phyloP scores from a whole-genome alignment of 2,888 invertebrate genomes.

The Apamea anceps region DNA sequence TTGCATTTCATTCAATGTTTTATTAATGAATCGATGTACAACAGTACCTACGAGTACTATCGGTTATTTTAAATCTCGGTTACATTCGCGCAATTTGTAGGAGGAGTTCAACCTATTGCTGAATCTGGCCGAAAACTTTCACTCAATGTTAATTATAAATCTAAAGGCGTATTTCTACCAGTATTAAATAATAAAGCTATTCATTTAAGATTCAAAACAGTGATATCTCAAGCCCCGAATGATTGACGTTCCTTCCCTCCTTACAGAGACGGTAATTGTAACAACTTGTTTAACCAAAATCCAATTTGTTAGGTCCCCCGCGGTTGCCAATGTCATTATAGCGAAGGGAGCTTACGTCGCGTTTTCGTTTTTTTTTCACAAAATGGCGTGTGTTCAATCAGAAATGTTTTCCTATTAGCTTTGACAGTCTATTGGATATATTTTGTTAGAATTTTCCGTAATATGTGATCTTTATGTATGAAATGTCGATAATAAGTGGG shows the following conservation, averaged over 20 bases:
- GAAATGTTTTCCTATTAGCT: slow-evolving; percentile 71
- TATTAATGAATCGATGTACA: slow-evolving; percentile 6
- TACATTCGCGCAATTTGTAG: slow-evolving; percentile 4
- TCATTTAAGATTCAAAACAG: slow-evolving; percentile 20
- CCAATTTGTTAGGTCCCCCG: slow-evolving; percentile 79
- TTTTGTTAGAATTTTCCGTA: slow-evolving; percentile 24
- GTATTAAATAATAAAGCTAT: slow-evolving; percentile 1
- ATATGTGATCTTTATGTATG: slow-evolving; percentile 46
- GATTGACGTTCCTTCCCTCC: slow-evolving; percentile 38
- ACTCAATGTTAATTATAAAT: not conserved
- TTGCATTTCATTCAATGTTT: not conserved
- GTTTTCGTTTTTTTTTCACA: slow-evolving; percentile 53
- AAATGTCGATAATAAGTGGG: slow-evolving; percentile 16
- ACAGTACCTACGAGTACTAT: not conserved
- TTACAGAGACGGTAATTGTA: slow-evolving; percentile 70
- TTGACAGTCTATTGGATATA: slow-evolving; percentile 49
- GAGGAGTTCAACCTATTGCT: too few species aligned
- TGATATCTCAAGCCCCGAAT: slow-evolving; percentile 16
- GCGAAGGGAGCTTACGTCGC: slow-evolving; percentile 63
- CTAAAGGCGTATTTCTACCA: not conserved
- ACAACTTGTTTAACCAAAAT: slow-evolving; percentile 85
- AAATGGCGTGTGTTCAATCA: slow-evolving; percentile 68
- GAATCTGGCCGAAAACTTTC: not conserved
- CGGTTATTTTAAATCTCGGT: not conserved
- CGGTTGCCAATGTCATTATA: slow-evolving; percentile 71